These are phyloP conservation scores for Syrista parreyssii DNA, from an alignment of 2,888 invertebrate genomes.

Conservation along the genomic window DNA sequence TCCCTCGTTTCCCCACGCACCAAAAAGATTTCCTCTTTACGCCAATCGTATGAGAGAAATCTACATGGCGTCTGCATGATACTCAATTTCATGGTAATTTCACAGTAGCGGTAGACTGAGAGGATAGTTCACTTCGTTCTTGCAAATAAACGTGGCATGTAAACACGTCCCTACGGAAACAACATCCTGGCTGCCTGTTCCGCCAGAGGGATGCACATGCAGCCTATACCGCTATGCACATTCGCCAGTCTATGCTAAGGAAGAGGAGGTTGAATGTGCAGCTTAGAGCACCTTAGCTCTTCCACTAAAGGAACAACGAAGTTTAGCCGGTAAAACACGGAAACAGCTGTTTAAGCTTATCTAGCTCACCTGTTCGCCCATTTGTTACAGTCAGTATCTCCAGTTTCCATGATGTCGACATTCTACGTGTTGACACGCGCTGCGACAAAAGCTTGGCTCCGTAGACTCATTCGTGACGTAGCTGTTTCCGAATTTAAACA, in stretches of 20 bases:
- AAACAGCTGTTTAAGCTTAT: conserved; percentile 56
- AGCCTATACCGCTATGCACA: background rate
- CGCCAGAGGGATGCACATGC: background rate
- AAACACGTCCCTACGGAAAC: background rate
- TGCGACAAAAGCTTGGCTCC: background rate
- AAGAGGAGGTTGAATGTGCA: background rate
- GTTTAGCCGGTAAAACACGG: conserved; percentile 36
- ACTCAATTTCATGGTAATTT: background rate
- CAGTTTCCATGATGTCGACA: background rate
- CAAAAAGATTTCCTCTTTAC: background rate
- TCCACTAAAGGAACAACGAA: background rate
- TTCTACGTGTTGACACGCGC: background rate
- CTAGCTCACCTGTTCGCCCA: conserved; percentile 47
- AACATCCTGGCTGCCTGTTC: background rate
- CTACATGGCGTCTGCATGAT: background rate
- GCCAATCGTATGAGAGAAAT: background rate
- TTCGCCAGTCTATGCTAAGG: background rate
- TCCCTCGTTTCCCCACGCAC: background rate
- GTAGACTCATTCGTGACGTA: too few relatives aligned
- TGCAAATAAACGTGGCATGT: background rate
- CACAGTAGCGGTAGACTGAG: background rate
- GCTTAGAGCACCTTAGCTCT: background rate
- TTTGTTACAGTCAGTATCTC: conserved; percentile 2
- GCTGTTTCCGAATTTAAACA: too few relatives aligned
- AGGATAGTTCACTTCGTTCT: background rate